Conservation (phyloP, 37 sponge, comb jelly and placozoan species). For the Tethya wilhelma region DNA sequence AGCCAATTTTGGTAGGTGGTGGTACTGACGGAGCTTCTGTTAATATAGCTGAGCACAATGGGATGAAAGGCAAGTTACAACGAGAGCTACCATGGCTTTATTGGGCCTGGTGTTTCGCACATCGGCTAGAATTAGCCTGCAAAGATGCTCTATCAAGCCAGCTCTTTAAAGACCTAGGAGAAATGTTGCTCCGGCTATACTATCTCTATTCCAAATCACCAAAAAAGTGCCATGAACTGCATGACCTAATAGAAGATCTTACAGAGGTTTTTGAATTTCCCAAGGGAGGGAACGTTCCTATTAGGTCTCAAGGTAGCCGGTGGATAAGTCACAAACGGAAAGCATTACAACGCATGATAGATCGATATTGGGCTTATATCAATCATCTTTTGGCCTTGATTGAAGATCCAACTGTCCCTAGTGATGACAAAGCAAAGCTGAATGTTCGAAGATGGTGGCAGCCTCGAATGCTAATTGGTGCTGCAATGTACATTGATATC, state of each 20-base stretch:
- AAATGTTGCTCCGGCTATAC: slow-evolving; percentile 62
- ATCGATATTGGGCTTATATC: slow-evolving; percentile 53
- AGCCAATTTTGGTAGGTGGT: slow-evolving; percentile 54
- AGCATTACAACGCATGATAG: slow-evolving; percentile 37
- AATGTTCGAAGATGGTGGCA: slow-evolving; percentile 31
- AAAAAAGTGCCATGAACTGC: slow-evolving; percentile 46
- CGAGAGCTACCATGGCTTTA: slow-evolving; percentile 29
- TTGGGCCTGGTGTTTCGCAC: slow-evolving; percentile 70
- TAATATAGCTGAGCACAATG: slow-evolving; percentile 54
- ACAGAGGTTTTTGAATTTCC: slow-evolving; percentile 50
- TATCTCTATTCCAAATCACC: slow-evolving; percentile 57
- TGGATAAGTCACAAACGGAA: slow-evolving; percentile 59
- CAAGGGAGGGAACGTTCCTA: slow-evolving; percentile 44
- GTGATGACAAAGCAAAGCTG: slow-evolving; percentile 29
- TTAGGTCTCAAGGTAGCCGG: slow-evolving; percentile 50
- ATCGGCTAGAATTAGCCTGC: slow-evolving; percentile 60
- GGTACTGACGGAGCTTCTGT: slow-evolving; percentile 76
- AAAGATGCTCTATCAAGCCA: slow-evolving; percentile 57
- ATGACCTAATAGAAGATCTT: slow-evolving; percentile 40
- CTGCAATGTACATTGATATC: slow-evolving; percentile 44
- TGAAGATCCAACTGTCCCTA: slow-evolving; percentile 13
- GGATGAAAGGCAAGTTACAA: slow-evolving; percentile 47
- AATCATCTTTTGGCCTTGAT: slow-evolving; percentile 16
- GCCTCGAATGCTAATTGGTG: slow-evolving; percentile 36
- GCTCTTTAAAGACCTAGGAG: slow-evolving; percentile 45